phyloP scores from a whole-genome alignment of 2,797 vertebrate genomes.

The Smutsia gigantea region DNA sequence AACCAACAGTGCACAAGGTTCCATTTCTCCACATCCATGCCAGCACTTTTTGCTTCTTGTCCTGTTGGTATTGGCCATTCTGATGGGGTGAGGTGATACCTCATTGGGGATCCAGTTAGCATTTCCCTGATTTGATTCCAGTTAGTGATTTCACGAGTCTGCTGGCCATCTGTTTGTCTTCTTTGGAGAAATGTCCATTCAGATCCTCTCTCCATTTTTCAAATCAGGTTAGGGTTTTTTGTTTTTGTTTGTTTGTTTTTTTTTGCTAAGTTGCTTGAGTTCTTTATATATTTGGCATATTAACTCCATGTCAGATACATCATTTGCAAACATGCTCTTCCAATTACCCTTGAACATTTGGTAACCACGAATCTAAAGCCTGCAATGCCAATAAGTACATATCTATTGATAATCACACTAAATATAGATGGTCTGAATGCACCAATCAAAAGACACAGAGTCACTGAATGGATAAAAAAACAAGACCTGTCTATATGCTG shows the following conservation, averaged over 20 bases:
- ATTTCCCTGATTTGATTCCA: not conserved
- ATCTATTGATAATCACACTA: too few relatives aligned
- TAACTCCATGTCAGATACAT: not conserved
- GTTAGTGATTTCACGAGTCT: too few relatives aligned
- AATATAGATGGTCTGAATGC: too few relatives aligned
- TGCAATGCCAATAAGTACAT: too few relatives aligned
- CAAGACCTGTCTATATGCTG: too few relatives aligned
- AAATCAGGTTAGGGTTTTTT: not conserved
- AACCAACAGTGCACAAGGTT: not conserved
- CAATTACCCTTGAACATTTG: too few relatives aligned
- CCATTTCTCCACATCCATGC: not conserved
- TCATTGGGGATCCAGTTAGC: rapidly evolving
- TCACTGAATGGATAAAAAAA: too few relatives aligned
- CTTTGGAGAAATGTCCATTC: not conserved
- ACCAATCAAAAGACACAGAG: too few relatives aligned
- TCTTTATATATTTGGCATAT: rapidly evolving
- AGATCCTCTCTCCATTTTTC: not conserved
- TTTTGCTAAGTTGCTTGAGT: not conserved
- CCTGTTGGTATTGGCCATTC: not conserved
- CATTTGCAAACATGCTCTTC: not conserved
- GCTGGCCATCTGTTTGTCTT: not conserved
- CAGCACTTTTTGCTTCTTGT: rapidly evolving
- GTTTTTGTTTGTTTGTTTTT: not conserved
- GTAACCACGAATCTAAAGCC: too few relatives aligned
- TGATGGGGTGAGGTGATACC: not conserved